Evolutionary conservation across 2,113 vertebrate genomes (phyloP), one percentile per base, ranked within the genome.

Genomic region (Nematolebias whitei): DNA sequence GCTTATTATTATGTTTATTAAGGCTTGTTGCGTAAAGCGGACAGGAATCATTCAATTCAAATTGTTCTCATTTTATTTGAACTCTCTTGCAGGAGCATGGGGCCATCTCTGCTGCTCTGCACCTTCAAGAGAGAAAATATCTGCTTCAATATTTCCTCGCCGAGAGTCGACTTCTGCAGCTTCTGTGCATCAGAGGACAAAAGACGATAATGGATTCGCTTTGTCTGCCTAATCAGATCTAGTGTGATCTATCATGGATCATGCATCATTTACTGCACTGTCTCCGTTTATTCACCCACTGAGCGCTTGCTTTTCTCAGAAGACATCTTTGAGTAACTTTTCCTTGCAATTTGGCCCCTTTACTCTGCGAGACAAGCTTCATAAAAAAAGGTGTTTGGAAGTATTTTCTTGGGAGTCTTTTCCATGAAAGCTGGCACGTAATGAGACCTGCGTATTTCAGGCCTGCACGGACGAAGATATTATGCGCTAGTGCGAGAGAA

Each of bases 11-110:
- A 38, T 51, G 43, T 59, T 63, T 66, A 15, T 49, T 13, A n/a
- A n/a, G 59, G 16, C 7, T 53, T 29, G 26, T 20, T 11, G 29
- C n/a, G 50, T 0, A 12, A 49, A 19, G 12, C 19, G 47, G 23
- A 16, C 23, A 47, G 44, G 15, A 5, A 16, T 50, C 26, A 12
- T 1, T 5, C 5, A 38, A 39, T 29, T 19, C 38, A 14, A 26
- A 26, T 50, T 19, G 5, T 35, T 8, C 12, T 26, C 16, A 3
- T 16, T 58, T 70, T 52, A 40, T 61, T 20, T 43, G 52, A 38
- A 35, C 20, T 63, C 12, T 74, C 72, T 73, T 69, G 63, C 84
- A 89, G 87, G 71, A n/a, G 16, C 64, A 13, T 1, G 16, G 26
- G 44, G 53, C 52, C 68, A 39, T 61, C 16, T 19, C 57, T 49